A percentile compares a stretch with the other conserved stretches of the same genome.
Evolutionary conservation across 2,797 vertebrate species (phyloP).

Genomic region (Phoebastria nigripes): DNA sequence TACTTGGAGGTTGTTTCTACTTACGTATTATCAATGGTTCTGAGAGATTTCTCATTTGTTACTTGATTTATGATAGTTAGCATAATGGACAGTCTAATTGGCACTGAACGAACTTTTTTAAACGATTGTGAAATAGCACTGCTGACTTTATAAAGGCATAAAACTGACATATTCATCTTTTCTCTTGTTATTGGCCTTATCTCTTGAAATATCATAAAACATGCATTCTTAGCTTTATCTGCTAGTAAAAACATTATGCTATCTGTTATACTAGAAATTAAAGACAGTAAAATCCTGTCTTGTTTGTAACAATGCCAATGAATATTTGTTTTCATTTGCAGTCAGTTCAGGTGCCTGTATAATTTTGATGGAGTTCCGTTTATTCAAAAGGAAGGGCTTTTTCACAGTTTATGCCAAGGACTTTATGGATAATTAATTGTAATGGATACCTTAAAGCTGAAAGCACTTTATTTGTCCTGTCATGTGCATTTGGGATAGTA

Average conservation of each 20-base stretch:
- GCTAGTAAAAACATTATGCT: neutral
- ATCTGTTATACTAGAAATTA: neutral
- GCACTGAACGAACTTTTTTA: neutral
- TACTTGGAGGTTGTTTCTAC: neutral
- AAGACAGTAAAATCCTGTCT: neutral
- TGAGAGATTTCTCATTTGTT: neutral
- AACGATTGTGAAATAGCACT: neutral
- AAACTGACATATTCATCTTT: neutral
- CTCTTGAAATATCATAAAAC: neutral
- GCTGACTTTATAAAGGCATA: neutral
- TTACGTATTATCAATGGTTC: neutral
- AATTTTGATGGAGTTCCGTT: neutral
- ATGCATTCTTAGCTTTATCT: neutral
- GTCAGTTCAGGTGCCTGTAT: neutral
- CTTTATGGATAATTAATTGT: constrained; percentile 46
- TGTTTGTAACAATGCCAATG: neutral
- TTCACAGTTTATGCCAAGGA: constrained; percentile 3
- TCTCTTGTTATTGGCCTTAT: neutral
- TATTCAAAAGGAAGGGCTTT: constrained; percentile 1
- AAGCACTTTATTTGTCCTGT: constrained; percentile 31
- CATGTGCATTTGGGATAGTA: neutral
- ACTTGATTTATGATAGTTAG: neutral
- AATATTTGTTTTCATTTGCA: neutral
- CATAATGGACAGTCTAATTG: neutral
- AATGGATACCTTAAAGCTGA: constrained; percentile 16